Evolutionary conservation across 2,888 invertebrate genomes (phyloP), one percentile per base, ranked within the genome.

Genomic region (Galerucella pusilla): DNA sequence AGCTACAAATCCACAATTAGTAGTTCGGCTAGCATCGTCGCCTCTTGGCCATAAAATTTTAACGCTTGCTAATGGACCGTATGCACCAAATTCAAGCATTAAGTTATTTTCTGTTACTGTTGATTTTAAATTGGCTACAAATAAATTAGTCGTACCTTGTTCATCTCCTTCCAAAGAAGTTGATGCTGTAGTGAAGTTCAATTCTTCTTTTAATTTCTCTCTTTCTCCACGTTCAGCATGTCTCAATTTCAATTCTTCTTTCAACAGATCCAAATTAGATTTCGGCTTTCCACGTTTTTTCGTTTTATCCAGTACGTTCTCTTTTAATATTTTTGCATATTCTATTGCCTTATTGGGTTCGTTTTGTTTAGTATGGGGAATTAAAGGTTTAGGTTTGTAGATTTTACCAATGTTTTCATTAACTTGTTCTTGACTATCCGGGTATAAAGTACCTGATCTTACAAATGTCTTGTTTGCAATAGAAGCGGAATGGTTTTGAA

Each of bases 41-140:
- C 59, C 97, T 2, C 99, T 92, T 9, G 99, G 99, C 97, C 98
- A 99, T 97, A 99, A 98, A 78, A 99, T 98, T 91, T 99, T 99
- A 75, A 99, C 97, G 86, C 98, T 98, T 4, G 99, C 99, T 78
- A 99, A 89, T 0, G 99, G 98, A 0, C 99, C 99, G 88, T 94
- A 98, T 66, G 94, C 93, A 0, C 99, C 99, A 89, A 99, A 99
- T 75, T 97, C 92, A 88, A 98, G 95, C 94, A 98, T 97, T 70
- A 99, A 88, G 85, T 98, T 96, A 85, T 96, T 94, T 86, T 98
- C 98, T 20, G 97, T 96, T 86, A 97, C 94, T 91, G 97, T 96
- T 49, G 97, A 96, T 86, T 96, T 97, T 49, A 99, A 91, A 88
- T 98, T 99, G 69, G 98, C 98, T 59, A 99, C 91, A 87, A 99